Evolutionary conservation across 2,888 invertebrate genomes (phyloP).

Genomic region (Drosophila borealis): DNA sequence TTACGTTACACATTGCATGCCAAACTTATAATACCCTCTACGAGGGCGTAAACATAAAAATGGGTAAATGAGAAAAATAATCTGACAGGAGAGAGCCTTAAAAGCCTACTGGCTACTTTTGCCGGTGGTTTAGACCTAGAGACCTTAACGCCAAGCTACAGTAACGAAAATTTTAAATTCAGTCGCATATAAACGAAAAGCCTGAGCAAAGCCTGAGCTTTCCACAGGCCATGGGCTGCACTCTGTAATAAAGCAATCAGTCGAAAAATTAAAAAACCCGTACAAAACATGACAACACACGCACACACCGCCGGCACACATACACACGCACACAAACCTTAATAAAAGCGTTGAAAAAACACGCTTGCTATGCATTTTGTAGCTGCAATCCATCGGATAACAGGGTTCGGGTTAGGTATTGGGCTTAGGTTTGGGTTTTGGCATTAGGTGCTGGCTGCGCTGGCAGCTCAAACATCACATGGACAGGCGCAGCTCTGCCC

Average conservation of each 20-base stretch:
- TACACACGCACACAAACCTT: constrained; percentile 24
- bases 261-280: constrained; percentile 64
- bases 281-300: constrained; percentile 52
- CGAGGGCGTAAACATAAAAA: too few species aligned
- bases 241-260: constrained; percentile 70
- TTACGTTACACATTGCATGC: too few species aligned
- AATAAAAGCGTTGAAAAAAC: constrained; percentile 38
- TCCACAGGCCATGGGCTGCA: constrained; percentile 4
- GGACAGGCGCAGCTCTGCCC: constrained; percentile 25
- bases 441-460: constrained; percentile 40
- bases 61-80: too few species aligned
- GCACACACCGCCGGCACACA: constrained; percentile 8
- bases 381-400: constrained; percentile 51
- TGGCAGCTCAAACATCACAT: constrained; percentile 52
- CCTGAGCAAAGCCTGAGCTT: constrained; percentile 7
- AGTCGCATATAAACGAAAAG: constrained; percentile 6
- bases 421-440: constrained; percentile 29
- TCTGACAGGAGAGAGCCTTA: too few species aligned
- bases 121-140: too few species aligned
- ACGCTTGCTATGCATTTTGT: constrained; percentile 48
- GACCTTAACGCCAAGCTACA: not conserved
- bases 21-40: too few species aligned
- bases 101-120: too few species aligned
- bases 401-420: constrained; percentile 18
- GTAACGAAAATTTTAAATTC: constrained; percentile 11